Base-by-base conservation (phyloP, 1,140 invertebrate genomes). In the Drosophila nebulosa region DNA sequence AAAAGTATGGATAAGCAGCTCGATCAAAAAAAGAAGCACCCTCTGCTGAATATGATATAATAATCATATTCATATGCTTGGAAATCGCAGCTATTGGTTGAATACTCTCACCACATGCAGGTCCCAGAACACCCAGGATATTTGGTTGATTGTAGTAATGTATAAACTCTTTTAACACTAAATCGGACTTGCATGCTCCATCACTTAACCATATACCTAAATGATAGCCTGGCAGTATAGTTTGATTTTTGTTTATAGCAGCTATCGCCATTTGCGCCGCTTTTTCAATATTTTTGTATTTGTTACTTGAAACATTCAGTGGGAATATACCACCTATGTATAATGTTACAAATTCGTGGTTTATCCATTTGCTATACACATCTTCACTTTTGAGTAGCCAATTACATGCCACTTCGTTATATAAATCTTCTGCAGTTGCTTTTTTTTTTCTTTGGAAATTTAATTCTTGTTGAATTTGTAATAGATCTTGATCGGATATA, bases 11-110 rank as follows among this genome's bases (percentile, higher is more conserved):
- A 92, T 97, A 97, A 60, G 94, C 94, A 0, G 92, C 89, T 16
- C 95, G 92, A 91, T 97, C 94, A 0, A 93, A 94, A 75, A 96
- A 95, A 53, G 93, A 94, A 1, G 94, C 93, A 0, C 95, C 96
- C 85, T 97, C 96, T 1, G 96, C 96, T 64, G 95, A 95, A 89
- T 97, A 97, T 32, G 96, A 96, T 42, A 97, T 95, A 0, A 96
- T 94, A 32, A 96, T 92, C 22, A 95, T 95, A 64, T 94, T 94
- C 75, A 95, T 97, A 79, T 96, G 94, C 62, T 94, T 95, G 0
- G 96, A 95, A n/a, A 97, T 93, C 0, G 86, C 95, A 7, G 96
- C 96, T 14, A 97, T 92, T 0, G 96, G 96, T 88, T 97, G 96
- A 0, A 97, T 95, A 1, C 96, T 96, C 88, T 97, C 96, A 3